Evolutionary conservation across 2,113 vertebrate species (phyloP), one percentile per base, ranked within the genome.

Genomic region (Myotis lucifugus): DNA sequence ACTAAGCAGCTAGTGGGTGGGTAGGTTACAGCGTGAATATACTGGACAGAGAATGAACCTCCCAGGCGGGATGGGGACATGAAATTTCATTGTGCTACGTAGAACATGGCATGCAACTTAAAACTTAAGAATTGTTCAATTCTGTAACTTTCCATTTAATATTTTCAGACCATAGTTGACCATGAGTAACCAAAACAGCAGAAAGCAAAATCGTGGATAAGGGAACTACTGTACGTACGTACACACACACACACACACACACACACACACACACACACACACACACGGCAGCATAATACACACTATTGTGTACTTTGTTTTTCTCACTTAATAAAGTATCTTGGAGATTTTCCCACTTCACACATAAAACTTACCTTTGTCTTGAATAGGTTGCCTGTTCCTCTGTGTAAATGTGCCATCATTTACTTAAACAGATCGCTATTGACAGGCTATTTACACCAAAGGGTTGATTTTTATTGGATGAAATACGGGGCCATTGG

Each of bases 301-400:
- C 32, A 54, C 37, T 37, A 6, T 3, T 6, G 3, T 9, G 15
- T 8, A 34, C 34, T 84, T 70, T 27, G 37, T 25, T 52, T 90
- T 78, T 56, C 7, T 73, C 66, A n/a, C 34, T 40, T 79, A 84
- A 59, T 14, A 19, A 54, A 5, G 21, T 61, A 64, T 76, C 17
- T 74, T 77, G 29, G 15, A 74, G 37, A 69, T 19, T 85, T 85
- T 95, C 59, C 66, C 70, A 66, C 25, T 93, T 91, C n/a, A 87
- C 27, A 48, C 1, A 11, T 27, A 66, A 34, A 91, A 85, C 0
- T 66, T 32, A 52, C 87, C 81, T 97, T 66, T 91, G 54, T 93
- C 93, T 84, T 87, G n/a, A 56, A 32, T 19, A 78, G 59, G 69
- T 6, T 85, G 12, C 46, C 40, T 83, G 5, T 72, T 61, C n/a